phyloP scores from a whole-genome alignment of 2,888 invertebrate species.

The Alcis repandata region DNA sequence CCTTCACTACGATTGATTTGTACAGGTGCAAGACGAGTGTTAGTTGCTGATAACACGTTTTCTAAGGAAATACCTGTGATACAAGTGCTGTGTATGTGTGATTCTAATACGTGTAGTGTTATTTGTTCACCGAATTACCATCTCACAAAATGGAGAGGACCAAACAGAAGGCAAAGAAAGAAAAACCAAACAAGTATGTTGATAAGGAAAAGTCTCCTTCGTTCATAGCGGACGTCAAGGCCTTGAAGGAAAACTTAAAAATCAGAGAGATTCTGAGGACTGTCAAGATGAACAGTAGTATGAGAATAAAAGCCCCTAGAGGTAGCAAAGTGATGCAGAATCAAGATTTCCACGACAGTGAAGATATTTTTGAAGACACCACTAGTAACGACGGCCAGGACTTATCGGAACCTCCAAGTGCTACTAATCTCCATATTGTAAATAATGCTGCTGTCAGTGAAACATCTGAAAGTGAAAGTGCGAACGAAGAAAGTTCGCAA shows the following conservation, averaged over 20 bases:
- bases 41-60: conserved; percentile 60
- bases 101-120: conserved; percentile 41
- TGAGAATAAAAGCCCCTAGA: conserved; percentile 73
- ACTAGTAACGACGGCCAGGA: conserved; percentile 41
- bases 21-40: conserved; percentile 72
- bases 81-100: conserved; percentile 49
- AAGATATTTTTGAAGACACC: conserved; percentile 62
- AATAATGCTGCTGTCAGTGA: conserved; percentile 33
- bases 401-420: conserved; percentile 57
- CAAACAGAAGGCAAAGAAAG: conserved; percentile 72
- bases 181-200: conserved; percentile 62
- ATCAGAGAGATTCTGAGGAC: conserved; percentile 78
- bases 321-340: conserved; percentile 75
- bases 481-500: conserved; percentile 34
- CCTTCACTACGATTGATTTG: conserved; percentile 71
- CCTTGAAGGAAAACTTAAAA: conserved; percentile 76
- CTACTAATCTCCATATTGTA: conserved; percentile 65
- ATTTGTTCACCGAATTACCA: conserved; percentile 2
- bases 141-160: conserved; percentile 68
- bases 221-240: conserved; percentile 72
- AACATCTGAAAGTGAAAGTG: conserved; percentile 38
- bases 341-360: conserved; percentile 71
- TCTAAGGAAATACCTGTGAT: conserved; percentile 34
- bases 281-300: conserved; percentile 80
- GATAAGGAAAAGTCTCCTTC: conserved; percentile 64